Evolutionary conservation across 2,888 invertebrate genomes (phyloP).

Genomic region (Bellardia bayeri): DNA sequence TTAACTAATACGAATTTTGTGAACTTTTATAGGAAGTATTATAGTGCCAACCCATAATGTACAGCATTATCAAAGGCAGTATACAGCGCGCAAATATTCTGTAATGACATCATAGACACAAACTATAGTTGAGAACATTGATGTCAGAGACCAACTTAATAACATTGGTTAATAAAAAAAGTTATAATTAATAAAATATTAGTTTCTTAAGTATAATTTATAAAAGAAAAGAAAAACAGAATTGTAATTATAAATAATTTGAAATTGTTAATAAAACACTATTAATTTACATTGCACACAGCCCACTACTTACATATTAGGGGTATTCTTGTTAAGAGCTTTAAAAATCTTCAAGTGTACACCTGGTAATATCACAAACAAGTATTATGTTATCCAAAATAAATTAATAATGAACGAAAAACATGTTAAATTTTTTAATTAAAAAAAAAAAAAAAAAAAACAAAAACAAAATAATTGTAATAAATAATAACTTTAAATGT

Average conservation of each 20-base stretch:
- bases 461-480: slow-evolving; percentile 33
- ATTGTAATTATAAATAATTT: slow-evolving; percentile 55
- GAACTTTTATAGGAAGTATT: slow-evolving; percentile 71
- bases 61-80: slow-evolving; percentile 84
- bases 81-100: slow-evolving; percentile 83
- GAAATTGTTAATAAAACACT: neutral
- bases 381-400: slow-evolving; percentile 72
- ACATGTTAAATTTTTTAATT: slow-evolving; percentile 7
- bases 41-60: slow-evolving; percentile 80
- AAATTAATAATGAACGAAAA: slow-evolving; percentile 29
- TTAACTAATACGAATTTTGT: slow-evolving; percentile 65
- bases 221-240: slow-evolving; percentile 9
- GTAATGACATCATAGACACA: slow-evolving; percentile 79
- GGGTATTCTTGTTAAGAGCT: slow-evolving; percentile 1
- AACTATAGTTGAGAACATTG: slow-evolving; percentile 8
- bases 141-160: neutral
- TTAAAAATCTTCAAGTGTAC: neutral
- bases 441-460: neutral
- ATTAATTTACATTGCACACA: slow-evolving; percentile 27
- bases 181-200: slow-evolving; percentile 23
- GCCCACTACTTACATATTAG: slow-evolving; percentile 14
- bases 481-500: slow-evolving; percentile 35
- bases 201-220: slow-evolving; percentile 53
- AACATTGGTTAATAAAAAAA: neutral
- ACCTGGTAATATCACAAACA: slow-evolving; percentile 56